A percentile compares a stretch with the other conserved stretches of the same genome.
Evolutionary conservation across 2,113 vertebrate genomes (phyloP).

Genomic region (Nycticryphes semicollaris): DNA sequence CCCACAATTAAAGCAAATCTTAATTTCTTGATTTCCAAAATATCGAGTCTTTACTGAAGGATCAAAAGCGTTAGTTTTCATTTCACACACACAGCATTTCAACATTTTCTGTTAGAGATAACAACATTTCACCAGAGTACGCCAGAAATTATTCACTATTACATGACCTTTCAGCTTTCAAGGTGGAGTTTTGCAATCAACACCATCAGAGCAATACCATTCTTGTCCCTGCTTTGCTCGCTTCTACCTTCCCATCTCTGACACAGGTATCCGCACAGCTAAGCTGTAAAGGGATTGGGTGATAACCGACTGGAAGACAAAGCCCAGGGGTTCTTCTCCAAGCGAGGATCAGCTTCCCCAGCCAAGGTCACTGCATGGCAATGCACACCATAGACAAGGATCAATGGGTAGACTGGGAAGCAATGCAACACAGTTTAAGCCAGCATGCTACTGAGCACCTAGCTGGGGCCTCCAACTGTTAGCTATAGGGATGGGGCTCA

Average conservation of each 20-base stretch:
- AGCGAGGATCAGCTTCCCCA: not conserved
- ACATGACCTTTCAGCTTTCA: not conserved
- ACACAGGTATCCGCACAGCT: not conserved
- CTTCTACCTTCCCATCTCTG: not conserved
- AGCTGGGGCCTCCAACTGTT: not conserved
- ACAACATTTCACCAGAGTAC: not conserved
- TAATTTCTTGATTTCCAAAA: not conserved
- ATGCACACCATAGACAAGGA: not conserved
- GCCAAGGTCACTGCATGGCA: not conserved
- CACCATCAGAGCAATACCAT: not conserved
- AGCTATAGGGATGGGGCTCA: not conserved
- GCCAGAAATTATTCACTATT: not conserved
- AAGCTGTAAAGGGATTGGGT: not conserved
- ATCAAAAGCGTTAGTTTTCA: not conserved
- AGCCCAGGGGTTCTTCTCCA: not conserved
- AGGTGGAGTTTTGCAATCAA: not conserved
- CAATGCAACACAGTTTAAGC: not conserved
- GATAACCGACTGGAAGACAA: not conserved
- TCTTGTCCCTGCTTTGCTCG: not conserved
- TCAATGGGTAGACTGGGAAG: not conserved
- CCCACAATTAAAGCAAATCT: not conserved
- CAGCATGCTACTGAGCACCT: not conserved
- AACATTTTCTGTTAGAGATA: not conserved
- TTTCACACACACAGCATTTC: not conserved
- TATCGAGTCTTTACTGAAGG: not conserved